Conservation (phyloP, 1,140 invertebrate species). For the Thalassaphorura encarpata region DNA sequence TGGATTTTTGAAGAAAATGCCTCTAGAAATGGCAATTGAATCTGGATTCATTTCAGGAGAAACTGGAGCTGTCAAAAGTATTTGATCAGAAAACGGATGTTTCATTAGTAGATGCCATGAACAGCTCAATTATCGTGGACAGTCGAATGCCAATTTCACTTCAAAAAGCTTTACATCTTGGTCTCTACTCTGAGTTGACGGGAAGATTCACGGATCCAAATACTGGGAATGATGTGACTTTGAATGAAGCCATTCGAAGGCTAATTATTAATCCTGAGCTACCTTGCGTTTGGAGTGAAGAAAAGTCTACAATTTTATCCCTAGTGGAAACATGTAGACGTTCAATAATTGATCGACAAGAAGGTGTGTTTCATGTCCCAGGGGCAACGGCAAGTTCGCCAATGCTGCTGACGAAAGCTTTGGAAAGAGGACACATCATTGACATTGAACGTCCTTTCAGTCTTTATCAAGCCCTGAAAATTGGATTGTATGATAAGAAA, state of each 20-base stretch:
- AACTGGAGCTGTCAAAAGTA: constrained; percentile 58
- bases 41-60: constrained; percentile 60
- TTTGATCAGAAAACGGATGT: constrained; percentile 54
- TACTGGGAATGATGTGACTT: constrained; percentile 60
- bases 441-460: constrained; percentile 74
- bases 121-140: constrained; percentile 66
- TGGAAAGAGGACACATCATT: constrained; percentile 64
- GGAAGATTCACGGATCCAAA: constrained; percentile 72
- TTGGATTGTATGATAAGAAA: constrained; percentile 65
- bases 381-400: constrained; percentile 42
- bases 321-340: constrained; percentile 65
- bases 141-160: constrained; percentile 70
- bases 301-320: constrained; percentile 54
- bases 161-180: constrained; percentile 75
- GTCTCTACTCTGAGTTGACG: constrained; percentile 64
- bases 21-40: constrained; percentile 62
- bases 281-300: constrained; percentile 67
- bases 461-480: constrained; percentile 68
- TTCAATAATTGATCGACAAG: constrained; percentile 70
- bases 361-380: constrained; percentile 64
- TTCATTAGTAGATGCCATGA: constrained; percentile 66
- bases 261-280: constrained; percentile 66
- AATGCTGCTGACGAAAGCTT: constrained; percentile 49
- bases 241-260: constrained; percentile 72
- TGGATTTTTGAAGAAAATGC: constrained; percentile 61